Conservation (phyloP, 2,888 invertebrate genomes). For the Anticlea derivata region DNA sequence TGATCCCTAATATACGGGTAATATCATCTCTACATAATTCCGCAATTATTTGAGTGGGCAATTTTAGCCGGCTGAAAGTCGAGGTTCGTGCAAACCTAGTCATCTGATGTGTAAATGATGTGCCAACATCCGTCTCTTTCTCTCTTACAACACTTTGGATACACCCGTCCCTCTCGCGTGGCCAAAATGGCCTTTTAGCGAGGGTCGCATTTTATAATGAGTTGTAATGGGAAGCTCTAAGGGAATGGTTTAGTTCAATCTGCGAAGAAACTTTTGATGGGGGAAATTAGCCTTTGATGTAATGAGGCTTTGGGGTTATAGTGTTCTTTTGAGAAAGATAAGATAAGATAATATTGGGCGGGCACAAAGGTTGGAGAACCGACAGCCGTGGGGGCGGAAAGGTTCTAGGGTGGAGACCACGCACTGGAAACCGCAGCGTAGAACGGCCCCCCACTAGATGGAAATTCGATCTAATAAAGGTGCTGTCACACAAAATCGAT, state of each 20-base stretch:
- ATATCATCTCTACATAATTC: conserved; percentile 44
- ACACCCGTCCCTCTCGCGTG: conserved; percentile 25
- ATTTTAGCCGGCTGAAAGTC: conserved; percentile 58
- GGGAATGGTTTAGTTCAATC: conserved; percentile 53
- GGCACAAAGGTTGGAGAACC: too few species aligned
- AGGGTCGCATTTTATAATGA: conserved; percentile 45
- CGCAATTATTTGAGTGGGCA: conserved; percentile 60
- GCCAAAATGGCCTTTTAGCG: conserved; percentile 39
- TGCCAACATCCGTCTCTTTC: conserved; percentile 42
- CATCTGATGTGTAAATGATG: conserved; percentile 72
- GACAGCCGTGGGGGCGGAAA: too few species aligned
- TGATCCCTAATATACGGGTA: too few species aligned
- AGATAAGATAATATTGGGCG: neutral
- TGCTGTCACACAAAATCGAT: too few species aligned
- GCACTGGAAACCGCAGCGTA: too few species aligned
- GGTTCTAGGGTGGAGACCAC: too few species aligned
- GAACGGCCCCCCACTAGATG: too few species aligned
- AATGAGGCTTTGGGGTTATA: conserved; percentile 12
- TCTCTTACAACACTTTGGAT: conserved; percentile 12
- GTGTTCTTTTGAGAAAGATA: neutral
- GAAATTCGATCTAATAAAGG: too few species aligned
- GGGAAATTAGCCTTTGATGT: conserved; percentile 25
- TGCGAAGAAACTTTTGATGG: conserved; percentile 44
- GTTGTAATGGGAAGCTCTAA: conserved; percentile 38
- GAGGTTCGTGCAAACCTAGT: conserved; percentile 53